Evolutionary conservation across 2,888 invertebrate species (phyloP), one percentile per base, ranked within the genome.

Genomic region (Acrobasis consociella): DNA sequence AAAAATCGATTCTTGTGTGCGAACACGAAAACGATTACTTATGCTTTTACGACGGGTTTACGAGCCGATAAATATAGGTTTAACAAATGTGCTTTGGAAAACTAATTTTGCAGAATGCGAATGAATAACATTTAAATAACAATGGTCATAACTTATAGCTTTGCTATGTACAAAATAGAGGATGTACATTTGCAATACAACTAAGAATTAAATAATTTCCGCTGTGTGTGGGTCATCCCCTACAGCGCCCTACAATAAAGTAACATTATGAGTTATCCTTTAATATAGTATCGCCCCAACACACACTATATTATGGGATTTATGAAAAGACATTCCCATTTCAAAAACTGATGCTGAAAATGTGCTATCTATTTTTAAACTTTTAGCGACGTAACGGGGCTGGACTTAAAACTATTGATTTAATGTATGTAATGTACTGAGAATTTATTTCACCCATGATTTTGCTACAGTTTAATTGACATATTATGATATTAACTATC

Each of bases 251-350:
- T 15, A 15, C 49, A 59, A 59, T 59, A 59, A 37, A 59, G 49
- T 50, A 38, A 50, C 59, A 16, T 49, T 59, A 59, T 50, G 38
- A 58, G 49, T 50, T 50, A 38, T 37, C 38, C 37, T 49, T 52
- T 55, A 39, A 55, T 39, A 39, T 39, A 55, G 55, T 55, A 16
- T 31, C 56, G 42, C 39, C 49, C 49, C 50, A 16, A 50, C 59
- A 49, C 38, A 16, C 59, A 38, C 59, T 50, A 50, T 50, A 38
- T 59, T 59, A 50, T 11, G 11, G 49, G 59, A 50, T 59, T 49
- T 50, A 50, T 59, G 50, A 42, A 42, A 16, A 37, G 15, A 7
- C 17, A 17, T 16, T 55, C 10, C 37, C 39, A 7, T 56, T 56
- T 17, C 9, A 9, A 56, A 22, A 42, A 42, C 42, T 17, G 52